Evolutionary conservation across 2,113 vertebrate genomes (phyloP), one percentile per base, ranked within the genome.

Genomic region (Baryphthengus martii): DNA sequence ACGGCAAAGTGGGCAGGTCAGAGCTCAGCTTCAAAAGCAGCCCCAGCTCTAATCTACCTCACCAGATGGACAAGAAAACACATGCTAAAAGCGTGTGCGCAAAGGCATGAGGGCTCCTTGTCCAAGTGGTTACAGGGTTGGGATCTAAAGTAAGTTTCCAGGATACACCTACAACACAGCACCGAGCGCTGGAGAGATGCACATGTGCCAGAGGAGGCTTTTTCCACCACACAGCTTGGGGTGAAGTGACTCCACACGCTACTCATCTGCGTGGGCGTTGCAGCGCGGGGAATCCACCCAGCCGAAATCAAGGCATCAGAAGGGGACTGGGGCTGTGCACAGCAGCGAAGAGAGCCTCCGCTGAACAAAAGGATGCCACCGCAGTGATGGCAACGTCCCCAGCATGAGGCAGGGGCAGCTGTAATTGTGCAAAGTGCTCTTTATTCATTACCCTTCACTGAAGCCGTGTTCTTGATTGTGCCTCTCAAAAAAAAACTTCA

Each of bases 341-440:
- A 0, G 68, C 7, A 11, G 40, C 71, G 68, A 44, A 75, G 94
- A 26, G 72, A 92, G 52, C 66, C 61, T 89, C 68, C 94, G 61
- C 66, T 76, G 70, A 82, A 59, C 35, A 86, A 74, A 93, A 74
- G 40, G 66, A 87, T 84, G 84, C 21, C 79, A 78, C 59, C 23
- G 14, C 40, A 50, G 86, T 23, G 39, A 90, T 81, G 61, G 59
- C 77, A 76, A 29, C 9, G 66, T 81, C 44, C 76, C 53, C 90
- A 95, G 91, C 77, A 25, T 37, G 89, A 80, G 52, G 56, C 25
- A 65, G 53, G 77, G 71, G 29, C 44, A 77, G 26, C 53, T 52
- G 28, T 68, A 93, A 97, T 72, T 77, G 88, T 63, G 63, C 70
- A 65, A 81, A 95, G 76, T 77, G 65, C 71, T 86, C 65, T 89